These are phyloP conservation scores for Manis javanica DNA, from an alignment of 2,797 vertebrate species.

Conservation along the genomic window DNA sequence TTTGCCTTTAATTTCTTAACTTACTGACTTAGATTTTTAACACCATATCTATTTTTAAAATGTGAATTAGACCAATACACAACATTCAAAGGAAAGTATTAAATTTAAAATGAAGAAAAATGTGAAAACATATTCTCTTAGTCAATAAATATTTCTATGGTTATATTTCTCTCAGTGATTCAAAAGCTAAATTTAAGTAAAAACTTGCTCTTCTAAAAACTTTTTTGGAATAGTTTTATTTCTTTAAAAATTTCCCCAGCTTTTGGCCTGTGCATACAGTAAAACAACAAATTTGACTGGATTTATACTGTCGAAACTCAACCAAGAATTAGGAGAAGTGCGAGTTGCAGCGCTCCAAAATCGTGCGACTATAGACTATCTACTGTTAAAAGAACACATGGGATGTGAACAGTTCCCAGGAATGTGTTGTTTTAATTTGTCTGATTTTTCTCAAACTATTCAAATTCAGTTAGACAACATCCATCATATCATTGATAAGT, in stretches of 20 bases:
- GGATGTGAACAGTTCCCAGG: too few species aligned
- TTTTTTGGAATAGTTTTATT: not conserved
- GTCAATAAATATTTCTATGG: not conserved
- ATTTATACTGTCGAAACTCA: too few species aligned
- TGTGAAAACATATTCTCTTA: conserved; percentile 36
- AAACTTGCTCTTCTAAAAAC: not conserved
- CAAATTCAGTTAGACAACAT: too few species aligned
- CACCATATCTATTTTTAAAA: not conserved
- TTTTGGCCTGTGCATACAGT: not conserved
- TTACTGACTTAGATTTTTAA: conserved; percentile 18
- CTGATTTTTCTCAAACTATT: too few species aligned
- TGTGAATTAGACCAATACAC: not conserved
- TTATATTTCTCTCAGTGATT: not conserved
- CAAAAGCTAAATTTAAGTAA: conserved; percentile 41
- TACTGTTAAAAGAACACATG: too few species aligned
- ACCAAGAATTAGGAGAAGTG: too few species aligned
- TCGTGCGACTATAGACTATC: too few species aligned
- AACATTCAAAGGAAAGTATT: conserved; percentile 19
- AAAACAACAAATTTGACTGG: too few species aligned
- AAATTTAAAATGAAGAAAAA: conserved; percentile 46
- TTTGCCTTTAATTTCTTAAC: conserved; percentile 41
- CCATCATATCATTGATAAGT: too few species aligned
- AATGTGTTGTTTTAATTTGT: too few species aligned
- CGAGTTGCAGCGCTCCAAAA: too few species aligned
- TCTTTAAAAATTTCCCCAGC: not conserved